Evolutionary conservation across 2,113 vertebrate species (phyloP).

Genomic region (Paradisaea rubra): DNA sequence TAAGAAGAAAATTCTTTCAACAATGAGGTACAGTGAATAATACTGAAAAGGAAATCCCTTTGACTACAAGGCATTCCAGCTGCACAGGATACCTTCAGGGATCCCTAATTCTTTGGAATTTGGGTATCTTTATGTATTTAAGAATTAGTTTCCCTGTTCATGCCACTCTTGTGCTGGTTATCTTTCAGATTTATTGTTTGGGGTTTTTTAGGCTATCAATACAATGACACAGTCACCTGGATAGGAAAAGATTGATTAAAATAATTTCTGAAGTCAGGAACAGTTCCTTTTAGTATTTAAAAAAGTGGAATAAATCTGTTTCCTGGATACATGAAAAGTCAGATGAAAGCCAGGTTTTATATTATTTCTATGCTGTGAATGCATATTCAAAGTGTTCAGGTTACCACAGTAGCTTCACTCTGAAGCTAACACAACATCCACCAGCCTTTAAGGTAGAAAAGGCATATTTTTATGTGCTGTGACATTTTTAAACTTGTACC

Average conservation of each 20-base stretch:
- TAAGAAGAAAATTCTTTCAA: slow-evolving; percentile 42
- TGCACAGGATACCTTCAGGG: not conserved
- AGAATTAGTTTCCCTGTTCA: not conserved
- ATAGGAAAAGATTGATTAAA: slow-evolving; percentile 30
- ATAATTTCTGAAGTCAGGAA: slow-evolving; percentile 1
- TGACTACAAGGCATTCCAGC: not conserved
- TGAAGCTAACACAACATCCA: slow-evolving; percentile 40
- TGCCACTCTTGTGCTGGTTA: not conserved
- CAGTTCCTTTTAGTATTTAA: not conserved
- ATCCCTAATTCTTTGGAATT: slow-evolving; percentile 18
- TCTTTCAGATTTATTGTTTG: not conserved
- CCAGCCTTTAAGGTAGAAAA: slow-evolving; percentile 15
- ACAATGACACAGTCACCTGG: not conserved
- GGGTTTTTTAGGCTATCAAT: not conserved
- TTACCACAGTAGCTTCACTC: slow-evolving; percentile 23
- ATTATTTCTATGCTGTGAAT: slow-evolving; percentile 44
- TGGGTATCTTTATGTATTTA: not conserved
- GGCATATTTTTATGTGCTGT: slow-evolving; percentile 32
- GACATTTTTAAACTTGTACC: slow-evolving; percentile 64
- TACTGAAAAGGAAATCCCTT: not conserved
- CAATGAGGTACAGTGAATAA: not conserved
- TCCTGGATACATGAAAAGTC: slow-evolving; percentile 33
- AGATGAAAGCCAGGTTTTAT: slow-evolving; percentile 52
- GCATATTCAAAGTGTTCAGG: slow-evolving; percentile 33
- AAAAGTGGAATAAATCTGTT: slow-evolving; percentile 23